Evolutionary conservation across 2,888 invertebrate species (phyloP).

Genomic region (Diabrotica balteata): DNA sequence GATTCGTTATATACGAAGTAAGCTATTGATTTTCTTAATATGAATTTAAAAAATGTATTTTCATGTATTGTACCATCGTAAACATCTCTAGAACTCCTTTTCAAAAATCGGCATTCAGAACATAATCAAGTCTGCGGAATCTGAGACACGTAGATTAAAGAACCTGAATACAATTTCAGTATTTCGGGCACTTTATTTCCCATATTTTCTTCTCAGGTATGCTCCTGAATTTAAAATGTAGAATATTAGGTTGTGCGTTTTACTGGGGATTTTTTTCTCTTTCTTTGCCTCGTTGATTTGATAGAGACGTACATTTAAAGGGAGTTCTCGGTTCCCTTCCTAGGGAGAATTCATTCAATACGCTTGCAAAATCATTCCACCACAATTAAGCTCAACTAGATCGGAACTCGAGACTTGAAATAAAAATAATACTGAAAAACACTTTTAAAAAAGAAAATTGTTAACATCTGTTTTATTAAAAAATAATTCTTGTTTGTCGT

Average conservation of each 20-base stretch:
- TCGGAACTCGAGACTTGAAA: too few relatives aligned
- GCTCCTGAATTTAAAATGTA: slow-evolving; percentile 18
- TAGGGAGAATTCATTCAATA: slow-evolving; percentile 20
- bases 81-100: slow-evolving; percentile 4
- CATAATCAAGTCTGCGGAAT: slow-evolving; percentile 16
- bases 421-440: too few relatives aligned
- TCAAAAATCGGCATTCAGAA: background rate
- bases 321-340: slow-evolving; percentile 21
- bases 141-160: slow-evolving; percentile 20
- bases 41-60: too few relatives aligned
- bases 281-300: slow-evolving; percentile 18
- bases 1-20: too few relatives aligned
- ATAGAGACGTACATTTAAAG: slow-evolving; percentile 21
- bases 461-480: too few relatives aligned
- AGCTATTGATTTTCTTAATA: too few relatives aligned
- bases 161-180: slow-evolving; percentile 13
- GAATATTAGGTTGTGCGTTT: slow-evolving; percentile 23
- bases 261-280: slow-evolving; percentile 15
- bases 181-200: slow-evolving; percentile 14
- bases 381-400: slow-evolving; percentile 5
- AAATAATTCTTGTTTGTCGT: too few relatives aligned
- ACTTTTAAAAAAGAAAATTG: too few relatives aligned
- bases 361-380: slow-evolving; percentile 16
- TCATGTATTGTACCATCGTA: too few relatives aligned
- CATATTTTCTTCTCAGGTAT: slow-evolving; percentile 20